Conservation (phyloP, 2,113 vertebrate genomes). For the Gracilinanus agilis region DNA sequence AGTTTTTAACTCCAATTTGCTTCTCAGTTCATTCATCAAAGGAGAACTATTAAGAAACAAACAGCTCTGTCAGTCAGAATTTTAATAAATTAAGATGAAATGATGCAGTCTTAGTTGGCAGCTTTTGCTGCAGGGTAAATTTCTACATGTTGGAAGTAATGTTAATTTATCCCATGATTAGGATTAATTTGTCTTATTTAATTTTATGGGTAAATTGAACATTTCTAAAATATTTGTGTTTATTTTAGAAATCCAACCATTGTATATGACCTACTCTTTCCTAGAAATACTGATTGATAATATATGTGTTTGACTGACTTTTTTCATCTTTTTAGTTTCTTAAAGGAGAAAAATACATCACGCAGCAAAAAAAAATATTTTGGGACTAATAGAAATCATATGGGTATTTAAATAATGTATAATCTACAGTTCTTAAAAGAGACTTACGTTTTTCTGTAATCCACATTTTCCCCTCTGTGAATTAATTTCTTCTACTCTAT, state of each 20-base stretch:
- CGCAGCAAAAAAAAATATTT: not conserved
- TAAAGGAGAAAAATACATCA: not conserved
- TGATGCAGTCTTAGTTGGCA: constrained; percentile 74
- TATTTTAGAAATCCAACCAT: constrained; percentile 33
- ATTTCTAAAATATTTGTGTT: constrained; percentile 43
- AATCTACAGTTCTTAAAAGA: not conserved
- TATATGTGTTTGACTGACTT: not conserved
- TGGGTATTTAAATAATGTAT: not conserved
- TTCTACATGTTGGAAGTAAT: constrained; percentile 61
- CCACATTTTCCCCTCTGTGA: not conserved
- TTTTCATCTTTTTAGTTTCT: not conserved
- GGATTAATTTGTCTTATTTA: constrained; percentile 59
- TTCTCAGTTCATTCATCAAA: constrained; percentile 76
- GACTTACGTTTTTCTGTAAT: not conserved
- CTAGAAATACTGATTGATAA: constrained; percentile 31
- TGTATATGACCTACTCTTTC: not conserved
- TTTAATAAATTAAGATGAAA: constrained; percentile 84
- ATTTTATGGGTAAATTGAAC: not conserved
- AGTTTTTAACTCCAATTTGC: constrained; percentile 83
- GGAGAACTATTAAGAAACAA: constrained; percentile 79
- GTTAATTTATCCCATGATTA: constrained; percentile 41
- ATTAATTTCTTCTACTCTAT: constrained; percentile 30
- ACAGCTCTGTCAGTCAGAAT: constrained; percentile 78
- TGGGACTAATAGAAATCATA: not conserved
- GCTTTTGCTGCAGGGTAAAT: constrained; percentile 70